Evolutionary conservation across 2,797 vertebrate genomes (phyloP), one percentile per base, ranked within the genome.

Genomic region (Eospalax fontanierii): DNA sequence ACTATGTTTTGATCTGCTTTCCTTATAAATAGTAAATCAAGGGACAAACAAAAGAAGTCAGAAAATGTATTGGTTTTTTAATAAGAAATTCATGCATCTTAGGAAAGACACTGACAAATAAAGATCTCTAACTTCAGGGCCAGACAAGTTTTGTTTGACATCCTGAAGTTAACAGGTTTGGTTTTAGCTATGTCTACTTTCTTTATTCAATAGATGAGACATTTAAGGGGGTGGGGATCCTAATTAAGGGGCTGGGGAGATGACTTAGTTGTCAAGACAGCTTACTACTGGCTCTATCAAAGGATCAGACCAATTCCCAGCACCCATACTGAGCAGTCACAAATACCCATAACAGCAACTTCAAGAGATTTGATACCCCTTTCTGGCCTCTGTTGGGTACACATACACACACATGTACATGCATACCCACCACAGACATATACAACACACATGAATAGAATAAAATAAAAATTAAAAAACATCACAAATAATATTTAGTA

Each of bases 21-120:
- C 16, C 1, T 89, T 87, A 40, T 46, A 38, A 87, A 54, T 8
- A 85, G 21, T 33, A 87, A 7, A 30, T 26, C 24, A 91, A 95
- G 26, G 35, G 22, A 76, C 9, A 63, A 81, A 70, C 0, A 19
- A 74, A 19, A 87, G 18, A 73, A 91, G 28, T 40, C 26, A 87
- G 68, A 89, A 92, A 61, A 73, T 70, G 14, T 50, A 78, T 90
- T 93, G 83, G 63, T 54, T 61, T 86, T 89, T 61, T n/a, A 71
- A 28, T 38, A 84, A 85, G 43, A 90, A 87, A 93, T 65, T 6
- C 21, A 43, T 30, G 38, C 1, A 82, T 91, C 63, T 66, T 86
- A 79, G 54, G 54, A 95, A 88, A 85, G 80, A 86, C n/a, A 91
- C 38, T 85, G 74, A 90, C 50, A 70, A 73, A 74, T 12, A 89